These are phyloP conservation scores for Hydrotaea cyrtoneurina DNA, from an alignment of 2,888 invertebrate species.

Conservation along the genomic window DNA sequence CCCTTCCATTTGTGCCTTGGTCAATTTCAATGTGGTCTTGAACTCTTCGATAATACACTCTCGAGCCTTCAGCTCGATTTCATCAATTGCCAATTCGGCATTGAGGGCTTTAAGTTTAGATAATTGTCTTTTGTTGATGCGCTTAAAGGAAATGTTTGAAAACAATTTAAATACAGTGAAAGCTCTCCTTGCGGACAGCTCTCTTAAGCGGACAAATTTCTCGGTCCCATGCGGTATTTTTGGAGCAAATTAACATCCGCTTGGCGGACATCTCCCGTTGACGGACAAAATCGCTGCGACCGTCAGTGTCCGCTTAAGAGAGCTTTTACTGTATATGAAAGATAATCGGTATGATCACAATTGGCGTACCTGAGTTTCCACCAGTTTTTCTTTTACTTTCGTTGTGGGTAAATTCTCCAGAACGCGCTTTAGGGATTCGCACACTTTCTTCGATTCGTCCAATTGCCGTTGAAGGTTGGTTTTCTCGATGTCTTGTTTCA, in stretches of 20 bases:
- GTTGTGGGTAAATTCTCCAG: constrained; percentile 73
- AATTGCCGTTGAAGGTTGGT: constrained; percentile 72
- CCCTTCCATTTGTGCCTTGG: constrained; percentile 62
- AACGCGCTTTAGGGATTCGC: constrained; percentile 73
- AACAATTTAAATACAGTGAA: not conserved
- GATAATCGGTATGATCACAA: too few relatives aligned
- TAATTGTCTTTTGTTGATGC: constrained; percentile 72
- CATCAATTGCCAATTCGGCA: constrained; percentile 78
- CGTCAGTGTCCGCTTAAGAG: too few relatives aligned
- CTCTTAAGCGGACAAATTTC: too few relatives aligned
- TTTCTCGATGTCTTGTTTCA: constrained; percentile 73
- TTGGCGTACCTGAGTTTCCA: constrained; percentile 71
- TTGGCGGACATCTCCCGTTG: too few relatives aligned
- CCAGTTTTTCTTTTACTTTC: constrained; percentile 72
- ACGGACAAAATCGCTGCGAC: too few relatives aligned
- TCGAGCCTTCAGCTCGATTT: constrained; percentile 76
- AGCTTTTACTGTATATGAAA: too few relatives aligned
- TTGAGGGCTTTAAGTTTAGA: constrained; percentile 76
- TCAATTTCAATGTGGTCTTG: constrained; percentile 70
- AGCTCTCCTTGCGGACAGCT: too few relatives aligned
- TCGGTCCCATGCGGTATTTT: too few relatives aligned
- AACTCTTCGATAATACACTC: constrained; percentile 76
- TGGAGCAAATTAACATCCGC: too few relatives aligned
- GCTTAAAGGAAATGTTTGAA: constrained; percentile 67
- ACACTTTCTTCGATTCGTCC: constrained; percentile 71